These are phyloP conservation scores for Andrena trimmerana DNA, from an alignment of 2,888 invertebrate species.

Conservation along the genomic window DNA sequence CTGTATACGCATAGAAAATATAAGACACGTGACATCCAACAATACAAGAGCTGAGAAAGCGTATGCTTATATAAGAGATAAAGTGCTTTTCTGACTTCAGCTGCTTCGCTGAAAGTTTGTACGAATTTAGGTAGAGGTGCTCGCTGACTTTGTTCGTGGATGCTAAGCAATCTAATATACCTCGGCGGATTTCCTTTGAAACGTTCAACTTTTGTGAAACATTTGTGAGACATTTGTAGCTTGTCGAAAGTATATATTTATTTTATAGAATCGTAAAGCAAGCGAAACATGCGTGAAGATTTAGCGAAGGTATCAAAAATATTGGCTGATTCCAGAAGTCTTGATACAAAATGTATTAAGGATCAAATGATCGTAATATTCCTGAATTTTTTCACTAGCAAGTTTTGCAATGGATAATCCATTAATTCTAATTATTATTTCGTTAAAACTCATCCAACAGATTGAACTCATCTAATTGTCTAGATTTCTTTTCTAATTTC, in stretches of 20 bases:
- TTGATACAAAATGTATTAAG: slow-evolving; percentile 3
- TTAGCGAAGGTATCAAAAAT: slow-evolving; percentile 24
- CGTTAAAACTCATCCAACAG: background rate
- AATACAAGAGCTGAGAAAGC: background rate
- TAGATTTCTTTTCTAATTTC: background rate
- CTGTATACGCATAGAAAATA: slow-evolving; percentile 18
- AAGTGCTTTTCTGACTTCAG: slow-evolving; percentile 51
- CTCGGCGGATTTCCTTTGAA: slow-evolving; percentile 24
- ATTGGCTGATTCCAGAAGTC: slow-evolving; percentile 22
- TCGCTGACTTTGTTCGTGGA: slow-evolving; percentile 1
- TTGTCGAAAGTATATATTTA: slow-evolving; percentile 15
- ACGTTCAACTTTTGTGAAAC: background rate
- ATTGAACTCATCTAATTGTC: background rate
- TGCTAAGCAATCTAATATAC: slow-evolving; percentile 21
- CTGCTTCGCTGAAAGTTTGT: slow-evolving; percentile 37
- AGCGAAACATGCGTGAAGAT: slow-evolving; percentile 24
- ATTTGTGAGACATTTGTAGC: background rate
- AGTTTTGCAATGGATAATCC: background rate
- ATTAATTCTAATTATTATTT: background rate
- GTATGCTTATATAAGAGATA: slow-evolving; percentile 39
- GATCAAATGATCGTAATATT: background rate
- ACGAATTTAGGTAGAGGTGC: slow-evolving; percentile 25
- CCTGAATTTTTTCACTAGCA: background rate
- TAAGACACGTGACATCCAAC: slow-evolving; percentile 14
- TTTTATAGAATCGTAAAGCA: slow-evolving; percentile 16